Conservation (phyloP, 2,888 invertebrate genomes). For the Apomyelois bistriatella region DNA sequence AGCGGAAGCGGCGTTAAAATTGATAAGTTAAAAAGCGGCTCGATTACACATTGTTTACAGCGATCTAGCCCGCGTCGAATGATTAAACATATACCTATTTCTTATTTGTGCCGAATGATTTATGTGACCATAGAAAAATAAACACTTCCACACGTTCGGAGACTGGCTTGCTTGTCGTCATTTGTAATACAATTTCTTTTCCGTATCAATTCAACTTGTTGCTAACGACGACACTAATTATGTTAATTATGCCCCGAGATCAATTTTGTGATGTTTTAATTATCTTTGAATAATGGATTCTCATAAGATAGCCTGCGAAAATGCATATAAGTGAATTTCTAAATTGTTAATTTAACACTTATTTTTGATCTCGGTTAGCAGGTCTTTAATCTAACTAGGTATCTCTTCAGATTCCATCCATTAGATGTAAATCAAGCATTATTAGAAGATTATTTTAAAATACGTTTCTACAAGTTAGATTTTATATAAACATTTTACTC, state of each 20-base stretch:
- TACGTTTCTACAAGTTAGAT: no score
- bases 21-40: conserved; percentile 23
- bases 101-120: no score
- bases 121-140: no score
- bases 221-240: conserved; percentile 30
- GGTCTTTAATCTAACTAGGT: conserved; percentile 1
- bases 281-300: conserved; percentile 4
- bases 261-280: conserved; percentile 3
- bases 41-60: conserved; percentile 39
- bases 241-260: conserved; percentile 28
- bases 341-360: background rate
- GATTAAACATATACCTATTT: no score
- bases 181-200: conserved; percentile 46
- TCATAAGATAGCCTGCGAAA: conserved; percentile 3
- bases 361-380: conserved; percentile 4
- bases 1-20: conserved; percentile 16
- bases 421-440: background rate
- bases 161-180: no score
- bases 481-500: no score
- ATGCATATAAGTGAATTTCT: background rate
- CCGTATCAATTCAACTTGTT: conserved; percentile 38
- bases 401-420: background rate
- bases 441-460: background rate
- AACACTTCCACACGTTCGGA: no score
- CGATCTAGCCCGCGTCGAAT: conserved; percentile 44